Percentiles rank a stretch among this genome's conserved stretches.
phyloP scores from a whole-genome alignment of 2,888 invertebrate genomes.

The Agrilus cyanescens region DNA sequence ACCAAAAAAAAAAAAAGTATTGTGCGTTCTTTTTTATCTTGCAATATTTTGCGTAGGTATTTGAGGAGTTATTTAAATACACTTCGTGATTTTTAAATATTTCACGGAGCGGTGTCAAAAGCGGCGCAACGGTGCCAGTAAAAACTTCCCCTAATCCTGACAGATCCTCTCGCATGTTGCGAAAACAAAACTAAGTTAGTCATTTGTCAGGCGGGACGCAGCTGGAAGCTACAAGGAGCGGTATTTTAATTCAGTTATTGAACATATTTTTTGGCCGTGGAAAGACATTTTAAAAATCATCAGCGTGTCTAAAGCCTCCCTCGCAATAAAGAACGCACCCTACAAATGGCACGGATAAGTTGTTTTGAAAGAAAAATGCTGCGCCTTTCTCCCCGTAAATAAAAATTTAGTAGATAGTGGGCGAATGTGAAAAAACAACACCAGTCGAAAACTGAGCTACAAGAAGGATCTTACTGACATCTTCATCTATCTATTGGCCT shows the following conservation, averaged over 20 bases:
- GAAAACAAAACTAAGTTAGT: conserved; percentile 34
- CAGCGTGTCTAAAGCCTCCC: conserved; percentile 20
- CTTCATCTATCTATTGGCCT: too few species aligned
- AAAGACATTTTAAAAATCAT: conserved; percentile 38
- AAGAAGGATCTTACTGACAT: too few species aligned
- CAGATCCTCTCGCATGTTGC: conserved; percentile 27
- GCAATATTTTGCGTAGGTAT: too few species aligned
- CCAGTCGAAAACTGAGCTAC: too few species aligned
- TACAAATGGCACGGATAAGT: too few species aligned
- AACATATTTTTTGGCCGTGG: conserved; percentile 35
- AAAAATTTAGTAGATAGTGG: too few species aligned
- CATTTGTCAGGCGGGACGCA: conserved; percentile 32
- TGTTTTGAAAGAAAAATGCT: too few species aligned
- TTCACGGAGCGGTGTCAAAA: background rate
- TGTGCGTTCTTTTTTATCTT: too few species aligned
- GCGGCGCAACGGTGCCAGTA: conserved; percentile 3
- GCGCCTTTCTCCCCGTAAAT: too few species aligned
- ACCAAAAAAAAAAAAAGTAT: too few species aligned
- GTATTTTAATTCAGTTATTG: conserved; percentile 39
- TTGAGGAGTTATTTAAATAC: too few species aligned
- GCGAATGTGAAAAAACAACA: too few species aligned
- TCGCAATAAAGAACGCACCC: background rate
- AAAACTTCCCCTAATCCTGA: conserved; percentile 22
- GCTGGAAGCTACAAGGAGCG: conserved; percentile 22
- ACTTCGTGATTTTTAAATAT: background rate